Evolutionary conservation across 2,113 vertebrate species (phyloP).

Genomic region (Danio rerio): DNA sequence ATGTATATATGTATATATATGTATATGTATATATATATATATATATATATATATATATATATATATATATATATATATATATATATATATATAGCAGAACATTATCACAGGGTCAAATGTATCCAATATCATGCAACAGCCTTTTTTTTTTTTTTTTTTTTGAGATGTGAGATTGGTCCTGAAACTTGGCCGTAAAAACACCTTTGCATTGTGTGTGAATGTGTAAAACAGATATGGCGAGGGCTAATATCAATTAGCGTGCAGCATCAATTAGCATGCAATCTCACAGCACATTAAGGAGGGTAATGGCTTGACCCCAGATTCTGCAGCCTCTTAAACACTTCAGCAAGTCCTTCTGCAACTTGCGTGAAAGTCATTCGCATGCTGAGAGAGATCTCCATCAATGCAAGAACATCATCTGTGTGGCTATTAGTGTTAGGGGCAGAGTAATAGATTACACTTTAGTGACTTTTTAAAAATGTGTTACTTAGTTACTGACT

Average conservation of each 20-base stretch:
- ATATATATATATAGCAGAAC: too few relatives aligned
- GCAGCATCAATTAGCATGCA: constrained; percentile 78
- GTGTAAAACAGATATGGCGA: constrained; percentile 57
- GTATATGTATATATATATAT: too few relatives aligned
- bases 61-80: too few relatives aligned
- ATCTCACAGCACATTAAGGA: constrained; percentile 79
- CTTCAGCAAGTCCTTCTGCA: constrained; percentile 55
- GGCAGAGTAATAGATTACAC: too few relatives aligned
- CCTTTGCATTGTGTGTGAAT: constrained; percentile 58
- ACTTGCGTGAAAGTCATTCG: constrained; percentile 38
- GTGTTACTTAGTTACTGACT: too few relatives aligned
- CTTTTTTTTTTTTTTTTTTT: too few relatives aligned
- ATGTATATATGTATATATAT: too few relatives aligned
- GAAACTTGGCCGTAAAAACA: constrained; percentile 52
- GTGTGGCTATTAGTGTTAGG: too few relatives aligned
- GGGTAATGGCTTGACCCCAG: constrained; percentile 72
- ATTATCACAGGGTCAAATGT: too few relatives aligned
- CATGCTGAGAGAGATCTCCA: constrained; percentile 20
- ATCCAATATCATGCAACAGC: too few relatives aligned
- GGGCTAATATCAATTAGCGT: constrained; percentile 76
- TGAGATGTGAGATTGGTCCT: not conserved
- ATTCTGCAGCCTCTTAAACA: constrained; percentile 57
- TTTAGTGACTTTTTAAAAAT: too few relatives aligned
- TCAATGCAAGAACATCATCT: constrained; percentile 16
- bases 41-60: too few relatives aligned